These are phyloP conservation scores for Halesus radiatus DNA, from an alignment of 1,140 invertebrate species.

Conservation along the genomic window DNA sequence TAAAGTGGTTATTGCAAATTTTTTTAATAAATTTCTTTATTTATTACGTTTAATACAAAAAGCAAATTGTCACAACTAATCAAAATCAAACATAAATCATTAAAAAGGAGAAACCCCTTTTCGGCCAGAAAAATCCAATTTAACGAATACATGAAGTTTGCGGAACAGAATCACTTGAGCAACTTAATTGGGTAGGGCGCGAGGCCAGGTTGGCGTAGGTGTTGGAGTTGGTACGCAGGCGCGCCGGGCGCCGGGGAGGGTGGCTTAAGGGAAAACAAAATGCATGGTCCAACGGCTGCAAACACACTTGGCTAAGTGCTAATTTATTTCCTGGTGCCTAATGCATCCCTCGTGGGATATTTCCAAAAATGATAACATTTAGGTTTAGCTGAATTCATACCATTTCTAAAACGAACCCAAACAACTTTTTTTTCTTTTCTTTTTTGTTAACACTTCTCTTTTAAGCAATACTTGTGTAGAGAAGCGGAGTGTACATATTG, in stretches of 20 bases:
- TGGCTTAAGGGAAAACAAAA: slow-evolving; percentile 8
- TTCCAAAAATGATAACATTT: background rate
- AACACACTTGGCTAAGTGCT: slow-evolving; percentile 15
- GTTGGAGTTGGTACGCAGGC: background rate
- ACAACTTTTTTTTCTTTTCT: too few species aligned
- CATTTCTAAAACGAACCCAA: too few species aligned
- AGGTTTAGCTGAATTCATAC: background rate
- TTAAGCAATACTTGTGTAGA: too few species aligned
- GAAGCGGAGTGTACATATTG: too few species aligned
- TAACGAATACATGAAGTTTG: too few species aligned
- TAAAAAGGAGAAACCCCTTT: background rate
- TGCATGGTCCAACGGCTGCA: background rate
- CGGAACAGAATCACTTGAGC: background rate
- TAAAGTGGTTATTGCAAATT: too few species aligned
- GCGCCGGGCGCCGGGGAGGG: background rate
- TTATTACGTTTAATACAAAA: too few species aligned
- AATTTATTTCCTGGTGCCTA: slow-evolving; percentile 20
- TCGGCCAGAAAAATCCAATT: too few species aligned
- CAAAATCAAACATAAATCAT: background rate
- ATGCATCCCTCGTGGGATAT: background rate
- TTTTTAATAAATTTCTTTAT: too few species aligned
- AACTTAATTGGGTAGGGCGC: background rate
- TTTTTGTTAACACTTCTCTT: too few species aligned
- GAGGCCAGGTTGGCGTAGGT: too few species aligned
- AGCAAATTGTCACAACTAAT: too few species aligned